Evolutionary conservation across 1,140 invertebrate species (phyloP), one percentile per base, ranked within the genome.

Genomic region (Anastatus disparis): DNA sequence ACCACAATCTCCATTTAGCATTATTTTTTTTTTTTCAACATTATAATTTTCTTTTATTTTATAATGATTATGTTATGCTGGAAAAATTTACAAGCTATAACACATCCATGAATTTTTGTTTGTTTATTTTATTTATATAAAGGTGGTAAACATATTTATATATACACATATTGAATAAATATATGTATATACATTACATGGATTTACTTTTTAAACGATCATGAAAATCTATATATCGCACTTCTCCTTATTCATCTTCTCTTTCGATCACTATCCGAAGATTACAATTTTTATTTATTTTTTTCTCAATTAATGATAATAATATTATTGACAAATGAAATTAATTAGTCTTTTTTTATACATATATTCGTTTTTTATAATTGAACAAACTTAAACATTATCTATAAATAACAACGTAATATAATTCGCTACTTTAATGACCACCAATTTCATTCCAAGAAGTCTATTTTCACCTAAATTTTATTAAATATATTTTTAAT

Each of bases 21-120:
- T 8, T 20, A 22, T 31, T 22, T n/a, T n/a, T n/a, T n/a, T n/a
- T n/a, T n/a, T n/a, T n/a, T n/a, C n/a, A 59, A 59, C 42, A 24
- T 38, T n/a, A 66, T 44, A 59, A 50, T 9, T 38, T 53, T 29
- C n/a, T 22, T 52, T 31, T 50, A 9, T 35, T 46, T n/a, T n/a
- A n/a, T n/a, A n/a, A n/a, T n/a, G n/a, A n/a, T n/a, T 61, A 3
- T 53, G 4, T 61, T 44, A 62, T 12, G 29, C 17, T 42, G 15
- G 35, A 65, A 75, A 74, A 76, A 78, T 77, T 52, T 79, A 75
- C 58, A 77, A 67, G 44, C 73, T 73, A 63, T 31, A 50, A 79
- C 58, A n/a, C n/a, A 62, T 71, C 52, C 72, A 73, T 44, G 35
- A 61, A 62, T 61, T 13, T 50, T n/a, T n/a, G n/a, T n/a, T n/a